These are phyloP conservation scores for Aphelocoma coerulescens DNA, from an alignment of 2,113 vertebrate species.

Conservation along the genomic window DNA sequence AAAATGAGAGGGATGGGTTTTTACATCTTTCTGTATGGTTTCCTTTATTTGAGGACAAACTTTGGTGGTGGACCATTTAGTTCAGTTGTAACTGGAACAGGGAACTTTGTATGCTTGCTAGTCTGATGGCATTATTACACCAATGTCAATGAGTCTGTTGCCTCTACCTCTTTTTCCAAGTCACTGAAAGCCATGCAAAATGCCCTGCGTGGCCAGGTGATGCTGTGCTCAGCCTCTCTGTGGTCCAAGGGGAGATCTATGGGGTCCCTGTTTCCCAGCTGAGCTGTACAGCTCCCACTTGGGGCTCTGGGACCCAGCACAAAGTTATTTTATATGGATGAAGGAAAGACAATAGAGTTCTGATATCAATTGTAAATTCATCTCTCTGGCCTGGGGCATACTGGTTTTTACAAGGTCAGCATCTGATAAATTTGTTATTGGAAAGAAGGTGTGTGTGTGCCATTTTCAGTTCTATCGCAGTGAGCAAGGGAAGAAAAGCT, in stretches of 20 bases:
- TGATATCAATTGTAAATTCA: not conserved
- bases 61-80: not conserved
- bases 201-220: not conserved
- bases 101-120: accelerated
- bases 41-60: not conserved
- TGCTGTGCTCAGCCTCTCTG: not conserved
- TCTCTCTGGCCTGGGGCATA: not conserved
- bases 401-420: not conserved
- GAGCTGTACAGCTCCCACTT: not conserved
- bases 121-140: not conserved
- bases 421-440: not conserved
- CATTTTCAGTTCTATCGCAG: not conserved
- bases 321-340: too few species aligned
- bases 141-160: not conserved
- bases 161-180: not conserved
- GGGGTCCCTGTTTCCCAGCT: not conserved
- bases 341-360: not conserved
- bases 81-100: not conserved
- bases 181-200: not conserved
- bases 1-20: not conserved
- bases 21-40: not conserved
- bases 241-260: not conserved
- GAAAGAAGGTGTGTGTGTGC: not conserved
- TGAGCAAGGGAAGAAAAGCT: not conserved
- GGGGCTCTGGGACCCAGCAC: not conserved